Conservation (phyloP, 2,888 invertebrate species). For the Cephus nigrinus region DNA sequence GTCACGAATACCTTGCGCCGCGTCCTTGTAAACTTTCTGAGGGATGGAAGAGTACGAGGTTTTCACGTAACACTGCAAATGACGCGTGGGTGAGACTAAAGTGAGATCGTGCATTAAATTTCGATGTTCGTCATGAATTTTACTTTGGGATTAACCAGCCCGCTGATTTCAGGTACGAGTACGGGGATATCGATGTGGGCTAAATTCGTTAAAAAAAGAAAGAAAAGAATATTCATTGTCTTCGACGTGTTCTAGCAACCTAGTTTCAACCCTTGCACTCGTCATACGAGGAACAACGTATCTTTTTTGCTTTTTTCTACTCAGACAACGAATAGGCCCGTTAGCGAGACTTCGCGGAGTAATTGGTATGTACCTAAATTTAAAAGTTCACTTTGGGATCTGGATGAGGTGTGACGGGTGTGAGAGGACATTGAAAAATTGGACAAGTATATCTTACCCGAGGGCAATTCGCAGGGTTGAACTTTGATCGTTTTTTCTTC, state of each 20-base stretch:
- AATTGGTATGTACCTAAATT: conserved; percentile 28
- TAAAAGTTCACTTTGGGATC: neutral
- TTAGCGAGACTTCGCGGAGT: conserved; percentile 37
- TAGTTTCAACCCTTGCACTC: conserved; percentile 18
- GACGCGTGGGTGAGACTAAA: neutral
- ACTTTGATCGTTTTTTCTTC: no score
- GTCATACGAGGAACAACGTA: conserved; percentile 4
- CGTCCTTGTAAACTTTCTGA: neutral
- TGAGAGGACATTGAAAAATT: neutral
- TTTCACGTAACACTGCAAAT: neutral
- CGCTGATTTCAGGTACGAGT: neutral
- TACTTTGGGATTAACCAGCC: neutral
- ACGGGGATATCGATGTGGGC: conserved; percentile 12
- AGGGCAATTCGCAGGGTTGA: neutral
- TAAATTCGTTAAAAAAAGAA: conserved; percentile 21
- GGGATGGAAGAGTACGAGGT: neutral
- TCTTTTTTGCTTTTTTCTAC: conserved; percentile 18
- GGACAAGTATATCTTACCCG: neutral
- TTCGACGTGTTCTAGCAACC: conserved; percentile 18
- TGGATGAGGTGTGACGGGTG: neutral
- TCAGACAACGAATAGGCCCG: conserved; percentile 33
- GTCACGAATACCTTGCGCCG: neutral
- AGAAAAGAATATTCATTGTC: conserved; percentile 14
- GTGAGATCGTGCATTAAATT: neutral
- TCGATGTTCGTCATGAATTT: neutral